These are phyloP conservation scores for Sander vitreus DNA, from an alignment of 2,113 vertebrate genomes.

Conservation along the genomic window DNA sequence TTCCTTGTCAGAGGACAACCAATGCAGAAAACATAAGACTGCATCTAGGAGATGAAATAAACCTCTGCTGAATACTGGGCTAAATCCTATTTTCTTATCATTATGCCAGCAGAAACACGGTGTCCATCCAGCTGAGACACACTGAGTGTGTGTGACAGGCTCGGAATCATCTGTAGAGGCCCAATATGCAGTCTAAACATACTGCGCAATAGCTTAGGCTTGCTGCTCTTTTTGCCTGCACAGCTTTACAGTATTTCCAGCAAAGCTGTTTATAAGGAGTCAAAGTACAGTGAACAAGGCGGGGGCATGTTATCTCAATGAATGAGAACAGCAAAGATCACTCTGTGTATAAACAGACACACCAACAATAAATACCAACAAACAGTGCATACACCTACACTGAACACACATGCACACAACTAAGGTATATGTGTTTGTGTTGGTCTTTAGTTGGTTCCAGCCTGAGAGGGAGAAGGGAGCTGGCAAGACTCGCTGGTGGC, in stretches of 20 bases:
- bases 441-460: conserved; percentile 54
- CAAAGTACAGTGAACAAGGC: conserved; percentile 56
- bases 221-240: conserved; percentile 27
- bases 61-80: conserved; percentile 63
- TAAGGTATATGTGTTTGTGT: conserved; percentile 33
- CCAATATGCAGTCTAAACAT: conserved; percentile 45
- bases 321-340: conserved; percentile 27
- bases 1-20: conserved; percentile 47
- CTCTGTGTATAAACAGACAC: not conserved
- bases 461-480: conserved; percentile 58
- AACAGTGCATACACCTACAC: conserved; percentile 10
- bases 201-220: conserved; percentile 16
- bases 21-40: conserved; percentile 55
- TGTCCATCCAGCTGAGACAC: conserved; percentile 65
- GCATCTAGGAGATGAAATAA: conserved; percentile 59
- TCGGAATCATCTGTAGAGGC: conserved; percentile 62
- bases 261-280: conserved; percentile 43
- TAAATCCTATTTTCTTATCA: conserved; percentile 74
- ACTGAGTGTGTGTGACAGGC: conserved; percentile 50
- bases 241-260: conserved; percentile 16
- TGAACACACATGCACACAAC: conserved; percentile 22
- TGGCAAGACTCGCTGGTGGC: conserved; percentile 75
- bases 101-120: conserved; percentile 63
- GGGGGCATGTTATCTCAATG: conserved; percentile 22
- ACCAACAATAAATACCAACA: conserved; percentile 1